phyloP scores from a whole-genome alignment of 2,113 vertebrate species.

The Atrichornis clamosus region DNA sequence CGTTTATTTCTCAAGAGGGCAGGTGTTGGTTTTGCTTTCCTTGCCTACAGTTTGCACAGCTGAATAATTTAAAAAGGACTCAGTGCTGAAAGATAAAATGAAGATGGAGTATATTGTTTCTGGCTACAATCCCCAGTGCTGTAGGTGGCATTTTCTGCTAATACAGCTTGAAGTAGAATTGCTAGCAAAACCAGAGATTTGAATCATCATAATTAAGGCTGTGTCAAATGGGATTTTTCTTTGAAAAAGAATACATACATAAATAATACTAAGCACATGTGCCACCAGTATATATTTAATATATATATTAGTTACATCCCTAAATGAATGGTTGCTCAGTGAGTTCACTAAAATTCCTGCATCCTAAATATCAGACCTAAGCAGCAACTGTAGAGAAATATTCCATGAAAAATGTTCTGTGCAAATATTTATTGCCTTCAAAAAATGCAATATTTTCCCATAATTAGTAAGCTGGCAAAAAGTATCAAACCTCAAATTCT shows the following conservation, averaged over 20 bases:
- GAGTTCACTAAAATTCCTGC: background rate
- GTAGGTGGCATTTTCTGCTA: constrained; percentile 48
- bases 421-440: background rate
- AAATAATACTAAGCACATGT: background rate
- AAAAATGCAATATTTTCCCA: background rate
- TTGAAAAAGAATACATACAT: background rate
- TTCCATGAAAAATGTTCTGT: background rate
- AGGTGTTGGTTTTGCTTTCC: constrained; percentile 48
- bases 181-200: constrained; percentile 9
- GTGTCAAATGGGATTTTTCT: background rate
- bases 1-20: constrained; percentile 33
- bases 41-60: constrained; percentile 50
- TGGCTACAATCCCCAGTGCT: constrained; percentile 32
- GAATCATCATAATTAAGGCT: constrained; percentile 1
- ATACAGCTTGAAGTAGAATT: background rate
- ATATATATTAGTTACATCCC: background rate
- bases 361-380: background rate
- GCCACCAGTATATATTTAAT: background rate
- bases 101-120: constrained; percentile 52
- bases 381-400: background rate
- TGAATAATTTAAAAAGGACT: constrained; percentile 59
- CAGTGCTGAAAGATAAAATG: constrained; percentile 49
- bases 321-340: background rate
- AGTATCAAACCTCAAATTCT: background rate
- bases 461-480: background rate